Percentiles rank a stretch among this genome's conserved stretches.
Conservation (phyloP, 2,113 vertebrate species). For the Thinocorus orbignyianus region DNA sequence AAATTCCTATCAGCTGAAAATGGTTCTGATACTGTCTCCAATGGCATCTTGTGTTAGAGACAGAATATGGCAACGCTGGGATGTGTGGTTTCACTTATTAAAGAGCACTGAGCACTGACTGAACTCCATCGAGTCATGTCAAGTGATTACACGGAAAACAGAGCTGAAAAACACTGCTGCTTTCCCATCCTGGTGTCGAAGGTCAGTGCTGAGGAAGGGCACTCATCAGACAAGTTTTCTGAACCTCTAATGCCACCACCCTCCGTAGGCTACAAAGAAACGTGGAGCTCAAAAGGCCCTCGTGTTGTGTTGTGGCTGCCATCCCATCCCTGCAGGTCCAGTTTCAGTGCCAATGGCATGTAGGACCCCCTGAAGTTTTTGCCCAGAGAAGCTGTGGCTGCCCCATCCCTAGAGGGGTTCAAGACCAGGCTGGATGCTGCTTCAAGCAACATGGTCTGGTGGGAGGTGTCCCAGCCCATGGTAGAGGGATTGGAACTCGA, state of each 20-base stretch:
- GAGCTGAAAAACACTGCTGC: background rate
- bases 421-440: too few species aligned
- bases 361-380: too few species aligned
- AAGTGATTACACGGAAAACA: background rate
- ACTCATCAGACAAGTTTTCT: background rate
- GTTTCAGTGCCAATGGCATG: background rate
- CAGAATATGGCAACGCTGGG: background rate
- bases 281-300: rapidly evolving
- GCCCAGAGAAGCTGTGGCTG: too few species aligned
- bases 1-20: background rate
- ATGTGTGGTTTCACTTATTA: background rate
- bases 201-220: background rate
- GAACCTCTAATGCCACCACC: rapidly evolving
- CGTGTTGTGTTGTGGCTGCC: background rate
- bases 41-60: background rate
- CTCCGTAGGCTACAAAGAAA: background rate
- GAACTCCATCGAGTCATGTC: background rate
- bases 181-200: background rate
- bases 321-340: rapidly evolving
- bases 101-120: background rate
- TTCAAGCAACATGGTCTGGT: too few species aligned
- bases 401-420: too few species aligned
- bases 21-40: background rate
- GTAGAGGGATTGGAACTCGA: too few species aligned
- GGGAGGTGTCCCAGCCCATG: too few species aligned